Base-by-base conservation (phyloP, 2,113 vertebrate genomes). In the Poicephalus gulielmi region DNA sequence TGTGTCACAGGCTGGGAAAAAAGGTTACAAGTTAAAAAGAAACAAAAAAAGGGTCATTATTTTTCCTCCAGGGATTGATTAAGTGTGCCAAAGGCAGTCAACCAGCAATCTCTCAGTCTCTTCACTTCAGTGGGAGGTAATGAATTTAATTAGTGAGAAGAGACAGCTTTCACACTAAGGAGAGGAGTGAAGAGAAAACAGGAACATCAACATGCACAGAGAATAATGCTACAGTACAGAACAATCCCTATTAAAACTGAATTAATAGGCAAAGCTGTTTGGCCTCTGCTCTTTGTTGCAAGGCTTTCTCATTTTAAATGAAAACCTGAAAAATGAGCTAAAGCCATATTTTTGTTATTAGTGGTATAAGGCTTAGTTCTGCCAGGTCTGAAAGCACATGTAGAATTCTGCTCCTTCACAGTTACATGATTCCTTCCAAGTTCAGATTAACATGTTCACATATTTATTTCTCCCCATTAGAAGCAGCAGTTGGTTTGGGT, bases 141-240 rank as follows among this genome's bases (percentile, higher is more conserved):
- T 98, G 96, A 94, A 98, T 97, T 98, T 97, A 98, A 98, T 98
- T 98, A 98, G 97, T 35, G 87, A 93, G 87, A 96, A 93, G 87
- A 97, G 88, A 97, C 93, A 97, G 95, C 91, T 97, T 98, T 97
- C 83, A 91, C 95, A 94, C 86, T 92, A 95, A 94, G 83, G 76
- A 94, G 53, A 93, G 47, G 50, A 94, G 63, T 66, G 43, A 55
- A 91, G 68, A 93, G 81, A 88, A 97, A 97, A 89, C 46, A 95
- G 83, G 82, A 90, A 79, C 52, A 92, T 96, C 33, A 39, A 12
- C 86, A 83, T 71, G 62, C 41, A 30, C 47, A 60, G 79, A 95
- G 67, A 93, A 94, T 90, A 90, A 93, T 94, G 78, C 83, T 83
- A 85, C 91, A 94, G 63, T 83, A 90, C 35, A 33, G 90, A 95